Conservation (phyloP, 2,797 vertebrate genomes). For the Cuculus canorus region DNA sequence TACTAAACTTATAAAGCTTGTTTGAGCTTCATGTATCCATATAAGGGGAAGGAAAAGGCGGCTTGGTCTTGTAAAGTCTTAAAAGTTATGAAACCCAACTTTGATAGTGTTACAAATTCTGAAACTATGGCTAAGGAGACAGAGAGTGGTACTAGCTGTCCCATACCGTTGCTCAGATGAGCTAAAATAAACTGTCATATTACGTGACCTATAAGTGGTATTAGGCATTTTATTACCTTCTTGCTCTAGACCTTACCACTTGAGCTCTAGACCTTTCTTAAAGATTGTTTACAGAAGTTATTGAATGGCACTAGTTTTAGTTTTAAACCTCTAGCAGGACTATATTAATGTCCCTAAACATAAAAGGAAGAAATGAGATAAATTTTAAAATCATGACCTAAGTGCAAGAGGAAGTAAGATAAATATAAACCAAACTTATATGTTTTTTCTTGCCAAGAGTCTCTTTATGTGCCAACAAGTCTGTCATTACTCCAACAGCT, state of each 20-base stretch:
- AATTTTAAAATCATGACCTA: conserved; percentile 27
- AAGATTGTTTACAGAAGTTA: conserved; percentile 60
- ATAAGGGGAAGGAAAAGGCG: neutral
- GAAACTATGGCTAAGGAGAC: conserved; percentile 16
- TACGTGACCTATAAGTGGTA: conserved; percentile 61
- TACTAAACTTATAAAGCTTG: neutral
- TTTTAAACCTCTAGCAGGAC: conserved; percentile 38
- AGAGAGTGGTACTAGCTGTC: conserved; percentile 47
- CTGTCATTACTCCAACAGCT: conserved; percentile 53
- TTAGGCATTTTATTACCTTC: conserved; percentile 68
- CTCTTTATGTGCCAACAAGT: conserved; percentile 28
- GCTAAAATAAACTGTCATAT: conserved; percentile 62
- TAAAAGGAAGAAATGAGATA: conserved; percentile 50
- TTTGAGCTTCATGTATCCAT: neutral
- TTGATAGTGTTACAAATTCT: neutral
- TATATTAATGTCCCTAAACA: conserved; percentile 12
- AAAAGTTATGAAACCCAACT: neutral
- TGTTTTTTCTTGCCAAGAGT: conserved; percentile 29
- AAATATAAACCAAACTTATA: neutral
- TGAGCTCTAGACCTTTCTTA: conserved; percentile 60
- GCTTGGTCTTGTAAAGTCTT: neutral
- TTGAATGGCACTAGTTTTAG: conserved; percentile 45
- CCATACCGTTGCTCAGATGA: conserved; percentile 40
- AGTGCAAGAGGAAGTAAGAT: conserved; percentile 19
- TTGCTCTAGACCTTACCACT: conserved; percentile 48